Conservation (phyloP, 2,888 invertebrate species). For the Cheilosia grossa region DNA sequence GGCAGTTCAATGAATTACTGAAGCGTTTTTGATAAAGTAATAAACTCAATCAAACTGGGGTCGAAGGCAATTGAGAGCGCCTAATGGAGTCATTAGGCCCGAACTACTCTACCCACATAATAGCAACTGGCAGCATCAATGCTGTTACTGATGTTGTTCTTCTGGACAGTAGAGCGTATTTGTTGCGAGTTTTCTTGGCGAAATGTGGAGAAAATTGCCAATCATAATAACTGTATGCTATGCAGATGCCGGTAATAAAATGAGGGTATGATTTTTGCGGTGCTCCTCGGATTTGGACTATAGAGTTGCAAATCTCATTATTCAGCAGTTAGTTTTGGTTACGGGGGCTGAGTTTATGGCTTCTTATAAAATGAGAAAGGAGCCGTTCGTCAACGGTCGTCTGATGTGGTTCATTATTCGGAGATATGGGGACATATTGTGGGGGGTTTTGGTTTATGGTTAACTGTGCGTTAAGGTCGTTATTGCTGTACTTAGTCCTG, state of each 20-base stretch:
- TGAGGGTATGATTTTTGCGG: conserved; percentile 50
- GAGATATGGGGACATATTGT: conserved; percentile 48
- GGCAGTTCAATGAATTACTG: conserved; percentile 56
- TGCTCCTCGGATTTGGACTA: conserved; percentile 10
- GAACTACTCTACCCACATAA: neutral
- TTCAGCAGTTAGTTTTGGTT: conserved; percentile 68
- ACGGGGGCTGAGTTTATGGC: conserved; percentile 53
- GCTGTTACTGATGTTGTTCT: conserved; percentile 25
- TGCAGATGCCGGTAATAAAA: conserved; percentile 70
- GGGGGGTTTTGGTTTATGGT: conserved; percentile 51
- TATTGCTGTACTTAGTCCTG: conserved; percentile 24
- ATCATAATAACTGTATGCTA: conserved; percentile 62
- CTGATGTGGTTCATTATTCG: conserved; percentile 63
- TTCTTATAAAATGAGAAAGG: conserved; percentile 35
- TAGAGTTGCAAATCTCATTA: conserved; percentile 65
- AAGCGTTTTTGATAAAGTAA: conserved; percentile 71
- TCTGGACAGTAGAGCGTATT: conserved; percentile 66
- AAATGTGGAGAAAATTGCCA: conserved; percentile 48
- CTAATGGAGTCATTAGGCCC: conserved; percentile 66
- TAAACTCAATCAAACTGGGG: conserved; percentile 69
- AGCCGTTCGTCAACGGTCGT: conserved; percentile 9
- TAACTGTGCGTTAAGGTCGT: conserved; percentile 32
- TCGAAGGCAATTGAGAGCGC: conserved; percentile 28
- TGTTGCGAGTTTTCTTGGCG: conserved; percentile 9
- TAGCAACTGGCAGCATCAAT: conserved; percentile 35